Conservation (phyloP, 1,140 invertebrate species). For the Lineus longissimus region DNA sequence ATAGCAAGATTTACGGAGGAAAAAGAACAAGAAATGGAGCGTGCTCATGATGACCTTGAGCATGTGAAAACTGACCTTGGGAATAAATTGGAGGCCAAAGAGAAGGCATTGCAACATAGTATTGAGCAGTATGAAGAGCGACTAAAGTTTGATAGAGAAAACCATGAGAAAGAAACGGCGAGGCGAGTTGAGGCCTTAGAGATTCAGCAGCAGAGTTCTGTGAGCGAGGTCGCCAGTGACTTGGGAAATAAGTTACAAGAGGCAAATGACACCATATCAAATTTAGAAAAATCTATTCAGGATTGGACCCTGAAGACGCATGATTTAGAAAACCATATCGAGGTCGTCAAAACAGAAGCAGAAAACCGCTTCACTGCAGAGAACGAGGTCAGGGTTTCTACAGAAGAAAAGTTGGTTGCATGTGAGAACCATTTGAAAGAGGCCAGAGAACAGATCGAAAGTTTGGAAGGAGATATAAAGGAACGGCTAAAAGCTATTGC, state of each 20-base stretch:
- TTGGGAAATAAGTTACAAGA: constrained; percentile 10
- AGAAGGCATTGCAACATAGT: constrained; percentile 1
- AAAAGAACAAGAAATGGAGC: background rate
- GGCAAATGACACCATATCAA: background rate
- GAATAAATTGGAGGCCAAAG: background rate
- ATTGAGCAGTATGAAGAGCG: constrained; percentile 10
- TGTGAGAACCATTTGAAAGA: too few species aligned
- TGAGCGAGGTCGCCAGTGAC: background rate
- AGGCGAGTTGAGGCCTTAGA: constrained; percentile 13
- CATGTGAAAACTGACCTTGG: background rate
- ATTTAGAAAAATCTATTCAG: background rate
- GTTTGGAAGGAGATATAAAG: background rate
- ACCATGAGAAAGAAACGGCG: constrained; percentile 9
- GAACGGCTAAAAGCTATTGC: background rate
- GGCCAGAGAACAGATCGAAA: too few species aligned
- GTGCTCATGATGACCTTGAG: background rate
- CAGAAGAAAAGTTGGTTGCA: too few species aligned
- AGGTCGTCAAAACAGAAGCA: background rate
- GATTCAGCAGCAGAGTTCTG: constrained; percentile 14
- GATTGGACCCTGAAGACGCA: background rate
- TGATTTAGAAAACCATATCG: background rate
- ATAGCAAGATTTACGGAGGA: background rate
- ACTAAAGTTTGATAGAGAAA: constrained; percentile 11
- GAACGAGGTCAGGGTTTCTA: too few species aligned
- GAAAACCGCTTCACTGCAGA: too few species aligned